A percentile compares a stretch with the other conserved stretches of the same genome.
Evolutionary conservation across 2,797 vertebrate genomes (phyloP).

Genomic region (Leptodactylus fallax): DNA sequence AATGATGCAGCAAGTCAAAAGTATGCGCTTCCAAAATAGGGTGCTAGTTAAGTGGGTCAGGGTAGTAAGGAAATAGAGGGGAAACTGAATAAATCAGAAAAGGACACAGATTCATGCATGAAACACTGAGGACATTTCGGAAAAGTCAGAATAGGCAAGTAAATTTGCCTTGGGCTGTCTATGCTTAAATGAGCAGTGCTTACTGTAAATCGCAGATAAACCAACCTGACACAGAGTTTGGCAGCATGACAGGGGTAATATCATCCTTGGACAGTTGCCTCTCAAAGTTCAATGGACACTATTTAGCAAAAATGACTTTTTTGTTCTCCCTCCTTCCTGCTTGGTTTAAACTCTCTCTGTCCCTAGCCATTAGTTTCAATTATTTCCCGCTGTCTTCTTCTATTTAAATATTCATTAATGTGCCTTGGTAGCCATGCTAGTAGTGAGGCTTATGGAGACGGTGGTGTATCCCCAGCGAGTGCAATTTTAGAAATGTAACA

Average conservation of each 20-base stretch:
- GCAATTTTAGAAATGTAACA: constrained; percentile 34
- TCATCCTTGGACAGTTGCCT: constrained; percentile 61
- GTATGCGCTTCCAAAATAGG: constrained; percentile 1
- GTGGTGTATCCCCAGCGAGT: constrained; percentile 40
- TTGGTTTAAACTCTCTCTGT: constrained; percentile 52
- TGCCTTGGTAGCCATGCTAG: constrained; percentile 36
- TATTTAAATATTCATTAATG: constrained; percentile 64
- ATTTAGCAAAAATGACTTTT: constrained; percentile 55
- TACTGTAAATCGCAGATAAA: constrained; percentile 61
- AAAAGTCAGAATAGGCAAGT: constrained; percentile 61
- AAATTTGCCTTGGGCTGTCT: constrained; percentile 57
- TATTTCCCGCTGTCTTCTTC: constrained; percentile 61
- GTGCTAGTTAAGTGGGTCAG: constrained; percentile 57
- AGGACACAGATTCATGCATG: constrained; percentile 62
- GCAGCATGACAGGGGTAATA: constrained; percentile 62
- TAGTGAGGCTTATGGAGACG: constrained; percentile 45
- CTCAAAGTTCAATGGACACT: constrained; percentile 62
- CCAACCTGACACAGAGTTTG: constrained; percentile 61
- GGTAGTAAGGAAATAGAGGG: constrained; percentile 58
- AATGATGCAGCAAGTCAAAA: not conserved
- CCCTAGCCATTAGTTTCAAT: constrained; percentile 60
- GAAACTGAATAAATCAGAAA: constrained; percentile 59
- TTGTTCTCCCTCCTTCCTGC: constrained; percentile 39
- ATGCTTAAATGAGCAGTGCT: constrained; percentile 63
- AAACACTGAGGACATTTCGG: constrained; percentile 54